Evolutionary conservation across 2,113 vertebrate species (phyloP), one percentile per base, ranked within the genome.

Genomic region (Drymodes brunneopygia): DNA sequence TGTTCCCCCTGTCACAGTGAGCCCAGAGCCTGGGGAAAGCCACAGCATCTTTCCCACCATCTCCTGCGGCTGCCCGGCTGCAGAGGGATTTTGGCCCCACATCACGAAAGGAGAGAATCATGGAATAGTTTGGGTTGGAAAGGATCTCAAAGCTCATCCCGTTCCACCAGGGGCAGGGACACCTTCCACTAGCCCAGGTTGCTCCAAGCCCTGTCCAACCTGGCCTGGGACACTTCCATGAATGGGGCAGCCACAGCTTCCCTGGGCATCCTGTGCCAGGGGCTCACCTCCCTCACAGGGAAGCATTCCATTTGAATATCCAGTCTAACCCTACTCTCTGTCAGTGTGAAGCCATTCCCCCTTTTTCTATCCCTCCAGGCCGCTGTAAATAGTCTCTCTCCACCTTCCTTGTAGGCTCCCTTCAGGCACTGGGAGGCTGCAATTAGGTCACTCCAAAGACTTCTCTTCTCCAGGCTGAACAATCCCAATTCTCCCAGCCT

Each of bases 71-170:
- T 33, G 9, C 12, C 50, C 0, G 3, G 70, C 36, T 62, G 47
- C n/a, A 8, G 29, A 15, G 7, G 53, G 57, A 12, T 77, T 18
- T 27, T 28, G 58, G 10, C 24, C 44, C 31, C 29, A 1, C 9
- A 4, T 14, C 19, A 1, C 1, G 15, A 9, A 11, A 18, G 40
- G 27, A 25, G 20, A 40, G 35, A 69, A 23, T 40, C 0, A 1
- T 8, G 12, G 40, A 48, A 19, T 15, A 5, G 10, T 29, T 53
- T 61, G 35, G 60, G 17, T 23, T 40, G 62, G n/a, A 61, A 90
- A 31, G 12, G 40, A 20, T 12, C 3, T 56, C 62, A 28, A 62
- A 83, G 4, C 2, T 20, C 45, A 45, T 15, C 18, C 31, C 0
- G 2, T 75, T 10, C 12, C 35, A 23, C 1, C 47, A 27, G 1